These are phyloP conservation scores for Mercenaria mercenaria DNA, from an alignment of 1,140 invertebrate genomes.

Conservation along the genomic window DNA sequence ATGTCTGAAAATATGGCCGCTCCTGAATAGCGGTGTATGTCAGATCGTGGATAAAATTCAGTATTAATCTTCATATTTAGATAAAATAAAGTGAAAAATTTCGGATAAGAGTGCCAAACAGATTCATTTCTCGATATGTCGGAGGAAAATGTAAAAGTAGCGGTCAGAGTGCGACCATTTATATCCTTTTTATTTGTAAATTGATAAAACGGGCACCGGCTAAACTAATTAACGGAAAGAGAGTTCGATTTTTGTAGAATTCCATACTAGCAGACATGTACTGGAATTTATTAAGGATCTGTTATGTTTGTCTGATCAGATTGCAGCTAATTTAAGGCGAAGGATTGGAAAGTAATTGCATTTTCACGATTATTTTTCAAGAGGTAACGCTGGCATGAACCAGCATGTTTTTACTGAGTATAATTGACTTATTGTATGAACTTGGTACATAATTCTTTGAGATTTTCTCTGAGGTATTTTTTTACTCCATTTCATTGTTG, in stretches of 20 bases:
- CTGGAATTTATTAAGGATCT: neutral
- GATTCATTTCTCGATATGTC: conserved; percentile 75
- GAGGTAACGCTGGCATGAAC: neutral
- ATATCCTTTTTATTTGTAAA: conserved; percentile 86
- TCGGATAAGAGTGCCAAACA: conserved; percentile 11
- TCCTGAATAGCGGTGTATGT: conserved; percentile 23
- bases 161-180: conserved; percentile 89
- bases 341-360: neutral
- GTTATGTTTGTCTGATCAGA: neutral
- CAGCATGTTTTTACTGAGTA: neutral
- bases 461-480: too few relatives aligned
- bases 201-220: conserved; percentile 39
- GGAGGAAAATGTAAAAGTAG: conserved; percentile 89
- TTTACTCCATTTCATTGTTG: too few relatives aligned
- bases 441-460: neutral
- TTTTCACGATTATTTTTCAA: neutral
- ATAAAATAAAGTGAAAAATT: neutral
- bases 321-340: neutral
- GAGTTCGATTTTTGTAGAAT: neutral
- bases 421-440: conserved; percentile 20
- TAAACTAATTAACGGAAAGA: neutral
- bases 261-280: neutral
- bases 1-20: conserved; percentile 61
- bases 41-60: conserved; percentile 16
- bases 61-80: conserved; percentile 4